Evolutionary conservation across 1,140 invertebrate species (phyloP).

Genomic region (Hydropsyche tenuis): DNA sequence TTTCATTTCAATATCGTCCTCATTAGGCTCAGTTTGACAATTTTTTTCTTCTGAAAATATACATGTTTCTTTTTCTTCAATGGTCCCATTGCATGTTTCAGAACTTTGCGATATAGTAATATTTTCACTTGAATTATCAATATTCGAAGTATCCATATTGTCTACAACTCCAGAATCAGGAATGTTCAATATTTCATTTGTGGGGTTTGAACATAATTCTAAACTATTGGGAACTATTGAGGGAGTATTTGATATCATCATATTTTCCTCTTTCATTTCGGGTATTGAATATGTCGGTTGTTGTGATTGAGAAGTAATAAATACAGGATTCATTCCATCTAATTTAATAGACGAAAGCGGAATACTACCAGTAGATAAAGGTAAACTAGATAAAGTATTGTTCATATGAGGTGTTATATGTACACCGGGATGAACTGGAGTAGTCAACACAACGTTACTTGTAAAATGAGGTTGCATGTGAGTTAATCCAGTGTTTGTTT

Average conservation of each 20-base stretch:
- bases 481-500: constrained; percentile 39
- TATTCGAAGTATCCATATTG: not conserved
- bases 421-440: constrained; percentile 41
- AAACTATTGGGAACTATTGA: not conserved
- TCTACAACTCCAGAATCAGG: not conserved
- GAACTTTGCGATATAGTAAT: not conserved
- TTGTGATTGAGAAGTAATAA: constrained; percentile 38
- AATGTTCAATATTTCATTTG: not conserved
- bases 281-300: constrained; percentile 15
- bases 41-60: constrained; percentile 4
- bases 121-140: not conserved
- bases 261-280: not conserved
- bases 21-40: not conserved
- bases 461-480: constrained; percentile 42
- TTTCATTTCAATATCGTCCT: constrained; percentile 29
- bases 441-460: constrained; percentile 44
- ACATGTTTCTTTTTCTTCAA: not conserved
- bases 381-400: constrained; percentile 37
- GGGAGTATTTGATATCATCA: constrained; percentile 8
- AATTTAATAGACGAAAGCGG: constrained; percentile 44
- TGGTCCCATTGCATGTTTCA: not conserved
- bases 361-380: constrained; percentile 38
- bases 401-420: constrained; percentile 41
- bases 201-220: not conserved
- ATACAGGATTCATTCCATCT: constrained; percentile 39